Evolutionary conservation across 2,888 invertebrate species (phyloP), one percentile per base, ranked within the genome.

Genomic region (Drosophila cognata): DNA sequence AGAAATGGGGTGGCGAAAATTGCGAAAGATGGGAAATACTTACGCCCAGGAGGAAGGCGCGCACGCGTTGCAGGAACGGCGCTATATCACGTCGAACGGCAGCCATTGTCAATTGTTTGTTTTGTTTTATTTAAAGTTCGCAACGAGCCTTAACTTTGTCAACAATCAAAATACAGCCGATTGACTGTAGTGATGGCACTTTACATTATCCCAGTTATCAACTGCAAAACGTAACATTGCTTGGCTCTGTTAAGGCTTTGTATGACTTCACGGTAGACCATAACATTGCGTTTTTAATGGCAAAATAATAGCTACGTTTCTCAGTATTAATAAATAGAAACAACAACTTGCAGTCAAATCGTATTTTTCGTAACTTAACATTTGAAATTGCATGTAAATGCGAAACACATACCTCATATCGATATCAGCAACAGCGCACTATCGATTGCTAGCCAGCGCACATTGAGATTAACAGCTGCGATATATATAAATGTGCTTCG

Each of bases 41-140:
- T 93, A 95, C 96, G 33, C 96, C 96, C n/a, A 96, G 93, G 21
- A 96, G 93, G 83, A 96, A 95, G 60, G 95, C 94, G 58, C 96
- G 94, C 0, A 96, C 2, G 21, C 92, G 94, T 92, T 95, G 95
- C 48, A 96, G 74, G 21, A 95, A 82, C 13, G 95, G 95, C 43
- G 95, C 95, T 75, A 96, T 94, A 92, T 96, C 96, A 83, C 96
- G 94, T 21, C 95, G 93, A 43, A 94, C 93, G 25, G 94, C 94
- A 65, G 90, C 78, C 91, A 91, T 92, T 92, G 2, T 53, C 52
- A 51, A 70, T 71, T 65, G 57, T 33, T 66, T 43, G 11, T 25
- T 46, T 46, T 46, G 8, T 25, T 46, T 55, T 29, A 38, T 41
- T 57, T 28, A 18, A 28, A 53, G 41, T 21, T 48, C 29, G 56